Evolutionary conservation across 1,140 invertebrate genomes (phyloP), one percentile per base, ranked within the genome.

Genomic region (Trichoplusia ni): DNA sequence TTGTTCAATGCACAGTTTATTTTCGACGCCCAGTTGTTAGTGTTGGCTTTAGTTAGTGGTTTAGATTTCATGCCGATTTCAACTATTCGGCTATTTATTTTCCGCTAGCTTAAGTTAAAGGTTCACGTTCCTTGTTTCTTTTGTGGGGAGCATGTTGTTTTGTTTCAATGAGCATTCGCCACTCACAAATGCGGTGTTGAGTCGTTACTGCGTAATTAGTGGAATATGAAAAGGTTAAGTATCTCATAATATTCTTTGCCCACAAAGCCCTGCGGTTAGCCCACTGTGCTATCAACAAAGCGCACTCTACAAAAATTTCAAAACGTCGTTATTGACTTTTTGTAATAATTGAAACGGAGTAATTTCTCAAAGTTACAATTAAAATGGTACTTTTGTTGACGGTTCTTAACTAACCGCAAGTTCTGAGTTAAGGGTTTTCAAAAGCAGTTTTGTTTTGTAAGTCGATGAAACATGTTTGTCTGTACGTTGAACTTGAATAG

Each of bases 281-380:
- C 29, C 47, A 13, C 27, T 51, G 29, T 51, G 47, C 47, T 11
- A 51, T 16, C 16, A 11, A 33, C 47, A 51, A 51, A 33, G 29
- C 13, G 8, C 13, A 33, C 29, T 33, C 19, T 33, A 51, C 29
- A 35, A 18, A 33, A 51, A 51, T 33, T 51, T 51, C 47, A 33
- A 33, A 19, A 35, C 8, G n/a, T 3, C 21, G 33, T 51, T 51
- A 51, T 31, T 51, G 47, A 51, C 14, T 51, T 47, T 42, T 29
- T 47, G 25, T 33, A 51, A 33, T 51, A 33, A 33, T 51, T 51
- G 14, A 51, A 19, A n/a, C 33, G 29, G 16, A 51, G 46, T 49
- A 33, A 31, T 11, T 49, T 49, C 33, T 19, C 29, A 47, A 29
- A 11, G 27, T 35, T 13, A 11, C 33, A 51, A 51, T 51, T 51